Base-by-base conservation (phyloP, 2,888 invertebrate genomes). In the Halictus quadricinctus region DNA sequence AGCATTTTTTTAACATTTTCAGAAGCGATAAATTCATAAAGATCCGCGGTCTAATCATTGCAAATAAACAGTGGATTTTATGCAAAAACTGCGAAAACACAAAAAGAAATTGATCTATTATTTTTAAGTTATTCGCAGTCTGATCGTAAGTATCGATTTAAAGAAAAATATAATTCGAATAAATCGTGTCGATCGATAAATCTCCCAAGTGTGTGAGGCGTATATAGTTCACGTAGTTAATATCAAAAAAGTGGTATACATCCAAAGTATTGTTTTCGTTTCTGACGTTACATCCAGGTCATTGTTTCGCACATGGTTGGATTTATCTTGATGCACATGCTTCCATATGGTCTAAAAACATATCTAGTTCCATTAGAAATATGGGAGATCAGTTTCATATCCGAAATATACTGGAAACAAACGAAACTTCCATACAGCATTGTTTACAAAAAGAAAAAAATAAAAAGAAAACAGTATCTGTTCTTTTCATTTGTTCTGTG, bases 311-410 rank as follows among this genome's bases (percentile, higher is more conserved):
- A n/a, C n/a, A 58, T 12, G 58, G n/a, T n/a, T 12, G n/a, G 12
- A n/a, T n/a, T 58, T 58, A 58, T n/a, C 58, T 58, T 58, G 58
- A 58, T 58, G 12, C n/a, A 21, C 12, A 21, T 5, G 12, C 1
- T 58, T n/a, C 58, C 58, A 1, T 58, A n/a, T 4, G 10, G 10
- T 58, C 58, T n/a, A 10, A n/a, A 58, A n/a, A 58, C 58, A 12
- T 58, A 58, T 58, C n/a, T 58, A n/a, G 58, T 58, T n/a, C n/a
- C n/a, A 58, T 58, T 58, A 58, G n/a, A 58, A 58, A 58, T 58
- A 12, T 58, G n/a, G 12, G 58, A 12, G 58, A n/a, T 58, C n/a
- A 58, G 58, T n/a, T 58, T 58, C 58, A n/a, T 4, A 12, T 58
- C 58, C n/a, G 0, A n/a, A 58, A 58, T 3, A 58, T 12, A n/a